These are phyloP conservation scores for Pammene fasciana DNA, from an alignment of 2,888 invertebrate species.

Conservation along the genomic window DNA sequence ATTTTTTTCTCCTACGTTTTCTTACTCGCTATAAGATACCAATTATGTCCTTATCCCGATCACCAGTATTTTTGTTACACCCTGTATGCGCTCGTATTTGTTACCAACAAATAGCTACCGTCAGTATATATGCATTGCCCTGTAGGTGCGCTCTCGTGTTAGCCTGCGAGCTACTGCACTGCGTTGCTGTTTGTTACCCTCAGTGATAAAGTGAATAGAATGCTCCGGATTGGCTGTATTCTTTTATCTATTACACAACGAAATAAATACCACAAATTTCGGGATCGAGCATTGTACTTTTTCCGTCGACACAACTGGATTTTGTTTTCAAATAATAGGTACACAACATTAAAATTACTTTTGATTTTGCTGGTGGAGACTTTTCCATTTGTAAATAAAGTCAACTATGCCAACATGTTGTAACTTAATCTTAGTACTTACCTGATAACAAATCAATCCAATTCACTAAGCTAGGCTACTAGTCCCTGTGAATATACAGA, in stretches of 20 bases:
- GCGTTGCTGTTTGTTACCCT: constrained; percentile 33
- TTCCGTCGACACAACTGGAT: neutral
- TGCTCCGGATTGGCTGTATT: constrained; percentile 23
- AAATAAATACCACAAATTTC: constrained; percentile 2
- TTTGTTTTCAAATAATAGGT: neutral
- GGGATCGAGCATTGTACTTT: neutral
- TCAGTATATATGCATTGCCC: neutral
- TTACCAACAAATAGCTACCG: constrained; percentile 7
- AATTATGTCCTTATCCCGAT: too few relatives aligned
- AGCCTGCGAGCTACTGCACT: constrained; percentile 31
- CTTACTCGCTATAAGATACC: too few relatives aligned
- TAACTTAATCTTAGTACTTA: too few relatives aligned
- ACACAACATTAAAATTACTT: too few relatives aligned
- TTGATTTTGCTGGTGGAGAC: too few relatives aligned
- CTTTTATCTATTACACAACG: constrained; percentile 31
- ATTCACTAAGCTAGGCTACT: too few relatives aligned
- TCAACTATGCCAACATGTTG: too few relatives aligned
- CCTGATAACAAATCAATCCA: too few relatives aligned
- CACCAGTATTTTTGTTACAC: too few relatives aligned
- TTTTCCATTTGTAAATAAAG: too few relatives aligned
- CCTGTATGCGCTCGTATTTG: constrained; percentile 16
- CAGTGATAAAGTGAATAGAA: constrained; percentile 29
- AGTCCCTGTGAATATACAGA: too few relatives aligned
- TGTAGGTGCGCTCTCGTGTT: constrained; percentile 10
- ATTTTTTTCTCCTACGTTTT: too few relatives aligned